Evolutionary conservation across 2,113 vertebrate genomes (phyloP).

Genomic region (Saccopteryx leptura): DNA sequence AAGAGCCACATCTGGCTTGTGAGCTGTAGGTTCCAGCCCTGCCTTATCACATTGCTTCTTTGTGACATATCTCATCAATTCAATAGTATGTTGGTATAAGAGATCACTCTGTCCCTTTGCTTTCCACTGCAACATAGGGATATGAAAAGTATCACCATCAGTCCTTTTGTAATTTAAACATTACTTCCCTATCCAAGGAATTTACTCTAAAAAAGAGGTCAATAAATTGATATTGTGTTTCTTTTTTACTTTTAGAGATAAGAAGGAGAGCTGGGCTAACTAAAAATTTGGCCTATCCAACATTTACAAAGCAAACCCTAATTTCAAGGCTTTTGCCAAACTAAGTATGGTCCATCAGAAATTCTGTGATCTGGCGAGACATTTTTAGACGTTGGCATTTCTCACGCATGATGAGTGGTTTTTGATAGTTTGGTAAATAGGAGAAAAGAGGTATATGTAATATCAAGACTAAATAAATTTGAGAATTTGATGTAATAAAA

Average conservation of each 20-base stretch:
- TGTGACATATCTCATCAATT: not conserved
- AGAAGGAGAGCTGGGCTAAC: not conserved
- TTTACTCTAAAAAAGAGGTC: not conserved
- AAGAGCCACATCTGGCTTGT: no score
- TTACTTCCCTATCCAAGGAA: not conserved
- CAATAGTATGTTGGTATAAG: not conserved
- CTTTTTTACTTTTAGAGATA: not conserved
- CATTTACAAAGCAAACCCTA: not conserved
- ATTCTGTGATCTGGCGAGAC: not conserved
- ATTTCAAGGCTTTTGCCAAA: not conserved
- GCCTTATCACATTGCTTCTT: not conserved
- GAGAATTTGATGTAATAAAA: not conserved
- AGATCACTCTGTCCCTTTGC: not conserved
- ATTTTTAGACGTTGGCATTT: slow-evolving; percentile 10
- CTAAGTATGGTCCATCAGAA: not conserved
- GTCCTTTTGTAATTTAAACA: not conserved
- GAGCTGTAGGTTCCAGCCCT: no score
- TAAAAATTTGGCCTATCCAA: not conserved
- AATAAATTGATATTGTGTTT: not conserved
- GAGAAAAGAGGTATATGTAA: not conserved
- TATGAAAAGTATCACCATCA: not conserved
- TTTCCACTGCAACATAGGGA: not conserved
- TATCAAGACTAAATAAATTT: not conserved
- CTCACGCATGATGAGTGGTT: not conserved
- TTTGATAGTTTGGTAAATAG: not conserved